Conservation (phyloP, 2,888 invertebrate genomes). For the Fragum fragum region DNA sequence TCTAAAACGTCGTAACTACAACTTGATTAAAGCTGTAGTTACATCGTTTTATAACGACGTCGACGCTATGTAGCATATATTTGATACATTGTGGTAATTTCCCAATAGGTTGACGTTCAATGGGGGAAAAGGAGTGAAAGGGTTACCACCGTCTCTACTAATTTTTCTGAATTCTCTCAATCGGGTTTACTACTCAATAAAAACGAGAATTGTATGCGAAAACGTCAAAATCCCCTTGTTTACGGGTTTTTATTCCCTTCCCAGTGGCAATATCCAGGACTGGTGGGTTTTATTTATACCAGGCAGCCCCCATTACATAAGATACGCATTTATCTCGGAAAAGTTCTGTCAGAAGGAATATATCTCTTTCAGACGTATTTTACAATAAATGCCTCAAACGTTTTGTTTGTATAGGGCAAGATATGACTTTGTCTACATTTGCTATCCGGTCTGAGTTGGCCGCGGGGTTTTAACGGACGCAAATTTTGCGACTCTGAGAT, state of each 20-base stretch:
- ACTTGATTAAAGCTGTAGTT: too few species aligned
- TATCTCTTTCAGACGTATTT: conserved; percentile 27
- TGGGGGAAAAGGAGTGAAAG: conserved; percentile 64
- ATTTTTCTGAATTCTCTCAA: conserved; percentile 68
- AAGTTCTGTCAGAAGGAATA: conserved; percentile 52
- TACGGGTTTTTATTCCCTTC: conserved; percentile 59
- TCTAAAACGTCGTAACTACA: too few species aligned
- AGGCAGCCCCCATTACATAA: conserved; percentile 52
- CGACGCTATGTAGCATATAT: too few species aligned
- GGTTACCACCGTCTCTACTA: conserved; percentile 63
- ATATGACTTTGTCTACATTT: too few species aligned
- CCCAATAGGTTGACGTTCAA: too few species aligned
- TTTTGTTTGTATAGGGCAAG: too few species aligned
- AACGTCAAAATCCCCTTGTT: conserved; percentile 66
- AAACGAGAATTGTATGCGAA: conserved; percentile 66
- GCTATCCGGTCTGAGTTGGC: too few species aligned
- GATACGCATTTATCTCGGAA: conserved; percentile 57
- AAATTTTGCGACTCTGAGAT: too few species aligned
- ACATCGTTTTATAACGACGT: too few species aligned
- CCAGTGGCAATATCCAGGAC: conserved; percentile 57
- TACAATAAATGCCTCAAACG: too few species aligned
- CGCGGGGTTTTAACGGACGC: too few species aligned
- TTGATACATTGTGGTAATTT: too few species aligned
- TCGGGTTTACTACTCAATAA: conserved; percentile 68
- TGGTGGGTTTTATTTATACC: conserved; percentile 63